phyloP scores from a whole-genome alignment of 2,888 invertebrate genomes.

The Abscondita cerata region DNA sequence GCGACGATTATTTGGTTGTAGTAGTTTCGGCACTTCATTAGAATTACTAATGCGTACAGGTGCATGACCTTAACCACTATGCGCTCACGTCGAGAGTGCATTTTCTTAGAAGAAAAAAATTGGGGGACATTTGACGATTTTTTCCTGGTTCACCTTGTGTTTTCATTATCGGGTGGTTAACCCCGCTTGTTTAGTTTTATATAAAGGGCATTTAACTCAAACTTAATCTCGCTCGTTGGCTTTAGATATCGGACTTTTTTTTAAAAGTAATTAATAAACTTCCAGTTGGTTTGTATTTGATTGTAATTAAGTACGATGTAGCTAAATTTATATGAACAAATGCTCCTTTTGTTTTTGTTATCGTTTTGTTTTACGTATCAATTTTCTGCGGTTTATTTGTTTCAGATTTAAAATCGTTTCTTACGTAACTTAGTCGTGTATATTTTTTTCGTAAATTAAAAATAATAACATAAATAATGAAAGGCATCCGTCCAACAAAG shows the following conservation, averaged over 20 bases:
- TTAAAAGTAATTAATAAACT: slow-evolving; percentile 1
- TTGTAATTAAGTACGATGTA: slow-evolving; percentile 5
- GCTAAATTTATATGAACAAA: slow-evolving; percentile 5
- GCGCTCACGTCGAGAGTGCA: slow-evolving; percentile 18
- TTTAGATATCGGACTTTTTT: slow-evolving; percentile 4
- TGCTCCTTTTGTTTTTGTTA: neutral
- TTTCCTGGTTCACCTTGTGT: slow-evolving; percentile 22
- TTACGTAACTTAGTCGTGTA: too few species aligned
- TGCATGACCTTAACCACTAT: slow-evolving; percentile 21
- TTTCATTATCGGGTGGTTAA: slow-evolving; percentile 17
- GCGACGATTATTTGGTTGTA: slow-evolving; percentile 24
- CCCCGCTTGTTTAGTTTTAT: slow-evolving; percentile 13
- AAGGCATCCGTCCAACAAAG: slow-evolving; percentile 21
- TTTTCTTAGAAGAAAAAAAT: slow-evolving; percentile 6
- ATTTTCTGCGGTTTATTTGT: neutral
- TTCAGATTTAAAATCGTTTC: too few species aligned
- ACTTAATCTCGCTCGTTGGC: slow-evolving; percentile 1
- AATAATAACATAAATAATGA: slow-evolving; percentile 9
- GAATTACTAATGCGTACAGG: slow-evolving; percentile 27
- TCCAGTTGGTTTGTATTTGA: neutral
- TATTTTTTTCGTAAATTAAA: neutral
- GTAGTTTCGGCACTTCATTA: slow-evolving; percentile 25
- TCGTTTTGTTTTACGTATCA: neutral
- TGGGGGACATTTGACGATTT: slow-evolving; percentile 8
- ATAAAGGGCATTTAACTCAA: slow-evolving; percentile 5